Evolutionary conservation across 2,797 vertebrate species (phyloP).

Genomic region (Chaenodraco wilsoni): DNA sequence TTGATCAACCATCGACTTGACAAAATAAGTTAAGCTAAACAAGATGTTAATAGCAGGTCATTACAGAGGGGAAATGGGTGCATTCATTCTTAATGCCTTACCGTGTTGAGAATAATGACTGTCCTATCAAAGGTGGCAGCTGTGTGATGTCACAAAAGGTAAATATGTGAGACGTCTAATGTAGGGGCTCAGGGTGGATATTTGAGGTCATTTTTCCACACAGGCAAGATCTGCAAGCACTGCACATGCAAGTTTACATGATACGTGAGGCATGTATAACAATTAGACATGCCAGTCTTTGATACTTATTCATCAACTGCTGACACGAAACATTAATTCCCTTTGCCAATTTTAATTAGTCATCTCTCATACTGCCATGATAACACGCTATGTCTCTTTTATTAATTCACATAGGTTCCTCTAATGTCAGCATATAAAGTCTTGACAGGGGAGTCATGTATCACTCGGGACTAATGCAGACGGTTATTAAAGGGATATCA

Average conservation of each 20-base stretch:
- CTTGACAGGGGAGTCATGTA: conserved; percentile 62
- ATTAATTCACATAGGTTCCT: conserved; percentile 73
- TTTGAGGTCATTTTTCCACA: neutral
- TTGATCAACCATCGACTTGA: conserved; percentile 18
- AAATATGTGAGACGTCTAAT: neutral
- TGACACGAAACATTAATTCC: conserved; percentile 73
- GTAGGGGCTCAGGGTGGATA: neutral
- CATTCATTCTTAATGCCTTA: neutral
- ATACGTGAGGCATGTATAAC: conserved; percentile 43
- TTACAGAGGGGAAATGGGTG: conserved; percentile 3
- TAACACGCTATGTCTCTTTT: conserved; percentile 58
- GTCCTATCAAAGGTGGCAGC: neutral
- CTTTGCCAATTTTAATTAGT: conserved; percentile 72
- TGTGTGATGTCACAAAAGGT: conserved; percentile 3
- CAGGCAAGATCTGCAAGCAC: conserved; percentile 30
- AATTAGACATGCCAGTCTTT: conserved; percentile 58
- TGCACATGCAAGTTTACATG: conserved; percentile 37
- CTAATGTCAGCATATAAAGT: conserved; percentile 69
- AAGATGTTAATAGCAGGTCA: neutral
- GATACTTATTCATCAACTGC: conserved; percentile 73
- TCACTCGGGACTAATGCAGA: conserved; percentile 54
- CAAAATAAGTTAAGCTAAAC: conserved; percentile 8
- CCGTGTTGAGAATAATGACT: conserved; percentile 14
- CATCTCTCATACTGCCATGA: conserved; percentile 56
- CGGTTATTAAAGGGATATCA: conserved; percentile 63